phyloP scores from a whole-genome alignment of 2,113 vertebrate genomes.

The Trematocara macrostoma region DNA sequence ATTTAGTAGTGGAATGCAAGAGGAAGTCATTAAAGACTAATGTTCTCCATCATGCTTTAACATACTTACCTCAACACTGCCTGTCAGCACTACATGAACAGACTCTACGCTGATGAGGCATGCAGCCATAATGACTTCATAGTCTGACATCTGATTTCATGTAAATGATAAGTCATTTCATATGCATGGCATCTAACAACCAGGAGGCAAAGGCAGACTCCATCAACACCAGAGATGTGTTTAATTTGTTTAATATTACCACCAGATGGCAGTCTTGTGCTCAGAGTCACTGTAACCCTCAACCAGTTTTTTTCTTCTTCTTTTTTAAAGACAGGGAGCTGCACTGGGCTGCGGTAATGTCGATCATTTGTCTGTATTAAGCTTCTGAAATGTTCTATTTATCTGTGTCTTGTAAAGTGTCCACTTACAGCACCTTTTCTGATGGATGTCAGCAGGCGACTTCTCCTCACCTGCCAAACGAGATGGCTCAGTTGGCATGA shows the following conservation, averaged over 20 bases:
- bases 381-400: neutral
- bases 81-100: neutral
- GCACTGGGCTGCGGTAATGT: neutral
- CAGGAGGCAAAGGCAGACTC: neutral
- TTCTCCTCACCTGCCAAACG: neutral
- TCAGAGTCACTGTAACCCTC: neutral
- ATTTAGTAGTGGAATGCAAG: neutral
- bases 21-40: neutral
- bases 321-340: neutral
- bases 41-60: neutral
- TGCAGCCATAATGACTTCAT: constrained; percentile 8
- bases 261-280: constrained; percentile 49
- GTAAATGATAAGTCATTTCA: neutral
- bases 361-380: neutral
- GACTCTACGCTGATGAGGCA: neutral
- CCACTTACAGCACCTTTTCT: neutral
- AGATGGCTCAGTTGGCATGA: neutral
- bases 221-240: neutral
- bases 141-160: constrained; percentile 4
- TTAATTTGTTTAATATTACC: neutral
- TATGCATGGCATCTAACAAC: neutral
- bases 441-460: neutral
- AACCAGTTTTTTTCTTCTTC: neutral
- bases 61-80: neutral
- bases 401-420: neutral